A percentile compares a stretch with the other conserved stretches of the same genome.
Evolutionary conservation across 2,888 invertebrate species (phyloP).

Genomic region (Drosophila testacea): DNA sequence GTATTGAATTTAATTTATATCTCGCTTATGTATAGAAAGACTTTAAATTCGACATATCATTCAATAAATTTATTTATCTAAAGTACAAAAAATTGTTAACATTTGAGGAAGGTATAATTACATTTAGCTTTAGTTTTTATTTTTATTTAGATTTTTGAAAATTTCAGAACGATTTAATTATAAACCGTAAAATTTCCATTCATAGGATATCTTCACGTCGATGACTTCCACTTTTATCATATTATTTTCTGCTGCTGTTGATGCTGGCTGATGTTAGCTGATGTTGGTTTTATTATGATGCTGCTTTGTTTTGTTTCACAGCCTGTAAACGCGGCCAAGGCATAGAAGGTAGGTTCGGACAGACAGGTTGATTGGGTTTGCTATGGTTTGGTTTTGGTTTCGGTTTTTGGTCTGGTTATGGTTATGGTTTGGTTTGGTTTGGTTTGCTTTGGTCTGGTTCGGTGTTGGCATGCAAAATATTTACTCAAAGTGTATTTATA

Average conservation of each 20-base stretch:
- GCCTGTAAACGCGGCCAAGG: slow-evolving; percentile 14
- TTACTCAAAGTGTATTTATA: slow-evolving; percentile 66
- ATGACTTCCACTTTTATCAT: not conserved
- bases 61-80: no score
- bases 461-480: slow-evolving; percentile 57
- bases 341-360: slow-evolving; percentile 2
- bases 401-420: slow-evolving; percentile 14
- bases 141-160: no score
- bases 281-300: slow-evolving; percentile 43
- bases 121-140: no score
- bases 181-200: no score
- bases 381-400: slow-evolving; percentile 3
- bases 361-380: slow-evolving; percentile 18
- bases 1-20: no score
- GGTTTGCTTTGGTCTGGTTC: slow-evolving; percentile 8
- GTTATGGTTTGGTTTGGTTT: slow-evolving; percentile 15
- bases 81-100: no score
- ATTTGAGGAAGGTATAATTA: no score
- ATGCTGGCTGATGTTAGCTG: slow-evolving; percentile 14
- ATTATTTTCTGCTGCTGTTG: slow-evolving; percentile 4
- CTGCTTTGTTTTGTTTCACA: slow-evolving; percentile 32
- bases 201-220: not conserved
- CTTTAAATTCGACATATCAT: no score
- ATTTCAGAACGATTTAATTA: not conserved
- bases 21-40: no score